Conservation (phyloP, 2,113 vertebrate species). For the Cyrtonyx montezumae region DNA sequence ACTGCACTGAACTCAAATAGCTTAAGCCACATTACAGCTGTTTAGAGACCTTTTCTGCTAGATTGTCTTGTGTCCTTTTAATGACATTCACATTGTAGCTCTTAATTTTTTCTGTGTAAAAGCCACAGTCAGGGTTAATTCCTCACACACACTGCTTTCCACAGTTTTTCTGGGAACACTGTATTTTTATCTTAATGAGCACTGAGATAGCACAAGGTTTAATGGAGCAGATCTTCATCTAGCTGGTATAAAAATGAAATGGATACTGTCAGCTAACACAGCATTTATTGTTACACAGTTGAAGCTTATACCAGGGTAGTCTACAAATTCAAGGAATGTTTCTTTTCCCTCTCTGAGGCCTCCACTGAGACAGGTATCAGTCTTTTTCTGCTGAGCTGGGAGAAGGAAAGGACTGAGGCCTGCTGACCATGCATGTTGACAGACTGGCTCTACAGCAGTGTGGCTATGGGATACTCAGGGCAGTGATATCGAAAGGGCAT, state of each 20-base stretch:
- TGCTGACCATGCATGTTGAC: neutral
- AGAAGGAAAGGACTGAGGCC: neutral
- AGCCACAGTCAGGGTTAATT: neutral
- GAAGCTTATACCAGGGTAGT: neutral
- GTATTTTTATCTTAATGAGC: neutral
- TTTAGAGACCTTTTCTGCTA: neutral
- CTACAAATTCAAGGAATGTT: neutral
- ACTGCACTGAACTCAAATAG: neutral
- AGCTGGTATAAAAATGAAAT: accelerated
- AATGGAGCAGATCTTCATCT: neutral
- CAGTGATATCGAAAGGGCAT: neutral
- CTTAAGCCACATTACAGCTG: neutral
- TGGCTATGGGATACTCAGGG: neutral
- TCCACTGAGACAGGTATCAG: neutral
- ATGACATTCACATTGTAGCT: neutral
- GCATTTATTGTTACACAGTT: neutral
- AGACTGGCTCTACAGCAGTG: neutral
- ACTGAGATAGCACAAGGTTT: neutral
- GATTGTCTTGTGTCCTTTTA: neutral
- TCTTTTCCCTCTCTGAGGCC: neutral
- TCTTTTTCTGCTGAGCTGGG: neutral
- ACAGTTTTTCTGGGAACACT: neutral
- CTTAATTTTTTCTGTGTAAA: neutral
- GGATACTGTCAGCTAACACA: neutral
- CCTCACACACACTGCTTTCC: neutral